Percentiles rank a stretch among this genome's conserved stretches.
Evolutionary conservation across 2,113 vertebrate genomes (phyloP).

Genomic region (Gymnogyps californianus): DNA sequence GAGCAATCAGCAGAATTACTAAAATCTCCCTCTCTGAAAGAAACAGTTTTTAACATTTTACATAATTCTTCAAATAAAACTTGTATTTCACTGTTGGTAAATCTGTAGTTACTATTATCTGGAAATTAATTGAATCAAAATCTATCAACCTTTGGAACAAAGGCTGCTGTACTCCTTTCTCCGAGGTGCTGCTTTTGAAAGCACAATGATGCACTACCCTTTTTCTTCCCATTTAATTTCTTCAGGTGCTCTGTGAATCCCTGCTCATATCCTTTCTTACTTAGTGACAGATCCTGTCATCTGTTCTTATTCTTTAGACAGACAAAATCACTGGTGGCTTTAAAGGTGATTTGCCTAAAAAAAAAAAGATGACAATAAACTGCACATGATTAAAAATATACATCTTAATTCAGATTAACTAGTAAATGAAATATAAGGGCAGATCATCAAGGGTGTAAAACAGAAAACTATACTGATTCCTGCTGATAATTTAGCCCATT

Average conservation of each 20-base stretch:
- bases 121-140: not conserved
- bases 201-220: fast-evolving
- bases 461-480: not conserved
- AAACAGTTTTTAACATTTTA: not conserved
- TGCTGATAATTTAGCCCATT: not conserved
- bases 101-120: not conserved
- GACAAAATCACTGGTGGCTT: not conserved
- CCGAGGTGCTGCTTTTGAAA: not conserved
- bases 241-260: not conserved
- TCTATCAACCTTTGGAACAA: not conserved
- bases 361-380: not conserved
- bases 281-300: not conserved
- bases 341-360: not conserved
- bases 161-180: not conserved
- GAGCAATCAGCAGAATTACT: not conserved
- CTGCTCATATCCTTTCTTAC: not conserved
- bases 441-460: not conserved
- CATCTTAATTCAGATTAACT: not conserved
- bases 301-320: not conserved
- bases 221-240: not conserved
- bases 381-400: not conserved
- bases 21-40: not conserved
- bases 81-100: not conserved
- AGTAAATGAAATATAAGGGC: not conserved
- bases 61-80: not conserved